These are phyloP conservation scores for Doris montereyensis DNA, from an alignment of 2,888 invertebrate species.

Conservation along the genomic window DNA sequence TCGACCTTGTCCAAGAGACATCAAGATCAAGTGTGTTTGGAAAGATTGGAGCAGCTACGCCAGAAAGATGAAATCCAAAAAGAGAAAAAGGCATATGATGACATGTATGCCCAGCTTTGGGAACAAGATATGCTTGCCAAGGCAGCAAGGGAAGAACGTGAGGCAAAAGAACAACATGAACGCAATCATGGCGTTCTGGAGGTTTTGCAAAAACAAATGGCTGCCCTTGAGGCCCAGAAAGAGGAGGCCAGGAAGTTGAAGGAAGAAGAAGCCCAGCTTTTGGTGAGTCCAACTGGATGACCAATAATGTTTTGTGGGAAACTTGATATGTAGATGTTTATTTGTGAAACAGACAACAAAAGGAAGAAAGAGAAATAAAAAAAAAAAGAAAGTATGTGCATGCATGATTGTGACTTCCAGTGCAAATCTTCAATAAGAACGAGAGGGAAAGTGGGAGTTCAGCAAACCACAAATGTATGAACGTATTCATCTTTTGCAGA, in stretches of 20 bases:
- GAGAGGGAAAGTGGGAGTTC: no score
- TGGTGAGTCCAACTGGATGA: no score
- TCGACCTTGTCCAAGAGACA: conserved; percentile 69
- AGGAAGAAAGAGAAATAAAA: no score
- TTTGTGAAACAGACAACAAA: no score
- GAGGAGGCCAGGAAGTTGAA: conserved; percentile 65
- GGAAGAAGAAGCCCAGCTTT: conserved; percentile 67
- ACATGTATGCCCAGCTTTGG: conserved; percentile 70
- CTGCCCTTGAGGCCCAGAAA: conserved; percentile 67
- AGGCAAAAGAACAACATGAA: conserved; percentile 62
- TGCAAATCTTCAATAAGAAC: no score
- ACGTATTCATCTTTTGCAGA: no score
- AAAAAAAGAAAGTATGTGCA: no score
- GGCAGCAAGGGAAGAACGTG: conserved; percentile 68
- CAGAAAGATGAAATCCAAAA: conserved; percentile 56
- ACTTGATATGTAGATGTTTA: no score
- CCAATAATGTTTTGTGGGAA: no score
- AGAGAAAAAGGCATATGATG: conserved; percentile 62
- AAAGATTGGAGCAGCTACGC: conserved; percentile 64
- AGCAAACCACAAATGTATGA: no score
- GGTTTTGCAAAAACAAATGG: conserved; percentile 69
- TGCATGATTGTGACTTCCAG: no score
- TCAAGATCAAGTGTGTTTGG: conserved; percentile 68
- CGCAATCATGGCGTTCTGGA: conserved; percentile 66
- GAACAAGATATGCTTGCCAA: conserved; percentile 70